phyloP scores from a whole-genome alignment of 1,140 invertebrate genomes.

The Lycorma delicatula region DNA sequence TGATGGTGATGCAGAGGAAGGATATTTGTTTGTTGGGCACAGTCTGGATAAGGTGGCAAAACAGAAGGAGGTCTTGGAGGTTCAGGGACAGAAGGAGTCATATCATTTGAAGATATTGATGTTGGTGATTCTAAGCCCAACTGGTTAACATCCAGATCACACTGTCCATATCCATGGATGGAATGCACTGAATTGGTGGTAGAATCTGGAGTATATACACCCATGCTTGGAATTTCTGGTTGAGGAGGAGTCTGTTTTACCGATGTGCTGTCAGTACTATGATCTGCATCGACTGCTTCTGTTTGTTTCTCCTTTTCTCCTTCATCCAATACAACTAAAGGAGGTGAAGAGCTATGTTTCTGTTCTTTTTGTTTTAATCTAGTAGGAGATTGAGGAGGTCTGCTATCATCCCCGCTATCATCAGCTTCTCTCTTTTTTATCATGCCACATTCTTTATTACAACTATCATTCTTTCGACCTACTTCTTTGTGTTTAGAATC shows the following conservation, averaged over 20 bases:
- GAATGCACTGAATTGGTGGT: slow-evolving; percentile 77
- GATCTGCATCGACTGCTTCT: too few relatives aligned
- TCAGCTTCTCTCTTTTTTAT: too few relatives aligned
- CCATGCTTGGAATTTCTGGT: slow-evolving; percentile 62
- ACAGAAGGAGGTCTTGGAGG: slow-evolving; percentile 21
- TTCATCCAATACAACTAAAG: too few relatives aligned
- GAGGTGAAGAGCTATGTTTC: too few relatives aligned
- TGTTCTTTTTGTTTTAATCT: too few relatives aligned
- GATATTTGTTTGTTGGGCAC: slow-evolving; percentile 28
- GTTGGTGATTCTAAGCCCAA: slow-evolving; percentile 77
- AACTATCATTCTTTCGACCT: too few relatives aligned
- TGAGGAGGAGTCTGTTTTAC: slow-evolving; percentile 44
- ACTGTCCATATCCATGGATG: slow-evolving; percentile 62
- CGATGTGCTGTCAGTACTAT: too few relatives aligned
- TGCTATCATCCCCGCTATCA: too few relatives aligned
- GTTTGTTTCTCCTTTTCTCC: too few relatives aligned
- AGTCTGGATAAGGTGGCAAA: slow-evolving; percentile 27
- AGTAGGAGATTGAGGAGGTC: too few relatives aligned
- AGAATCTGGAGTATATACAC: slow-evolving; percentile 74
- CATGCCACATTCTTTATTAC: too few relatives aligned
- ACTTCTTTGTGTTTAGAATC: too few relatives aligned
- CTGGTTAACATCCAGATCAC: slow-evolving; percentile 74
- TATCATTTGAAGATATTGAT: slow-evolving; percentile 70
- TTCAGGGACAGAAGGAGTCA: slow-evolving; percentile 41
- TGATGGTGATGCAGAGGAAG: slow-evolving; percentile 11